These are phyloP conservation scores for Garrulus glandarius DNA, from an alignment of 2,797 vertebrate genomes.

Conservation along the genomic window DNA sequence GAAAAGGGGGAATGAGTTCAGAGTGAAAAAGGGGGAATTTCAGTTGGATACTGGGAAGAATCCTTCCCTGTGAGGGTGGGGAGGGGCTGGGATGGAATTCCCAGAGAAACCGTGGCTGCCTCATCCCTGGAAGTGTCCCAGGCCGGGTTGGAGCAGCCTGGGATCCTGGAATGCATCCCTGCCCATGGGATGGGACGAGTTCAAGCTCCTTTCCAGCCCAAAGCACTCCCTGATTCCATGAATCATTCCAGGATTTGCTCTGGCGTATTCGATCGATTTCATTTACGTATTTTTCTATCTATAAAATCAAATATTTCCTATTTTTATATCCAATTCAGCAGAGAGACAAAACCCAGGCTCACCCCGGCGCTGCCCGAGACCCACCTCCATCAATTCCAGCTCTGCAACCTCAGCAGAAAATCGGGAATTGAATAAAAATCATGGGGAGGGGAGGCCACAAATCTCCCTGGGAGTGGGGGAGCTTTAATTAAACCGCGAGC, in stretches of 20 bases:
- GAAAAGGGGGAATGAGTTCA: not conserved
- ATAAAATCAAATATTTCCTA: not conserved
- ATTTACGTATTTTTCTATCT: fast-evolving
- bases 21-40: too few species aligned
- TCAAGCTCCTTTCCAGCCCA: not conserved
- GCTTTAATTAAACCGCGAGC: not conserved
- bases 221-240: not conserved
- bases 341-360: not conserved
- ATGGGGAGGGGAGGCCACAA: not conserved
- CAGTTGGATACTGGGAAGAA: not conserved
- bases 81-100: not conserved
- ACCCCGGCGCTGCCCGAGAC: not conserved
- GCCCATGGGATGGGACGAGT: not conserved
- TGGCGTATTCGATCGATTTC: fast-evolving
- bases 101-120: not conserved
- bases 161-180: fast-evolving
- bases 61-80: not conserved
- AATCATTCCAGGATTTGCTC: fast-evolving
- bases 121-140: not conserved
- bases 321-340: fast-evolving
- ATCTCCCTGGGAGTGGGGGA: not conserved
- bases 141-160: not conserved
- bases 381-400: not conserved
- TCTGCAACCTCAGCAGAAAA: not conserved
- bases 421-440: not conserved